These are phyloP conservation scores for Sorex araneus DNA, from an alignment of 2,113 vertebrate genomes.

Conservation along the genomic window DNA sequence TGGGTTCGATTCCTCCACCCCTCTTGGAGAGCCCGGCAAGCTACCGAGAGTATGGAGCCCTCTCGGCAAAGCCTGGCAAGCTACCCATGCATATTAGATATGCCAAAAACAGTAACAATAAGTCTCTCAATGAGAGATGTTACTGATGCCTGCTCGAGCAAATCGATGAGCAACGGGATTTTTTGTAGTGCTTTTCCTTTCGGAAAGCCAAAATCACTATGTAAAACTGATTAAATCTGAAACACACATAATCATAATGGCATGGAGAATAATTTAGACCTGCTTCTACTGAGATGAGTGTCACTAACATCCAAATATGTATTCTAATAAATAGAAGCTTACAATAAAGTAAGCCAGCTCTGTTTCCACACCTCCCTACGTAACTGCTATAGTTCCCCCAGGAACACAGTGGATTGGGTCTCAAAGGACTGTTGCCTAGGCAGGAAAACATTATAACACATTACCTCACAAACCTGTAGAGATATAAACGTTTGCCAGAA, in stretches of 20 bases:
- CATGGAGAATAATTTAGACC: conserved; percentile 25
- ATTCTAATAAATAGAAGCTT: conserved; percentile 57
- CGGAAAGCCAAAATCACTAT: conserved; percentile 34
- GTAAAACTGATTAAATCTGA: conserved; percentile 41
- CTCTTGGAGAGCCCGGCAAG: no score
- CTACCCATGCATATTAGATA: no score
- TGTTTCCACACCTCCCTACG: conserved; percentile 2
- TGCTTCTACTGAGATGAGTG: neutral
- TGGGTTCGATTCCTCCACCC: no score
- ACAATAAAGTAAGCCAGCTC: conserved; percentile 31
- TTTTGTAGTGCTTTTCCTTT: neutral
- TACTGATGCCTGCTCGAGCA: no score
- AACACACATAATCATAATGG: conserved; percentile 42
- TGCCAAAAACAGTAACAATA: no score
- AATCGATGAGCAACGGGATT: no score
- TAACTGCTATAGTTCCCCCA: conserved; percentile 15
- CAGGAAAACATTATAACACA: conserved; percentile 72
- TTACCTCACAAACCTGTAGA: conserved; percentile 73
- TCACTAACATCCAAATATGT: neutral
- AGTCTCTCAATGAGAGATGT: no score
- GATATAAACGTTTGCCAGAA: conserved; percentile 64
- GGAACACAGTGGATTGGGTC: conserved; percentile 55
- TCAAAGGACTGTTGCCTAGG: conserved; percentile 61
- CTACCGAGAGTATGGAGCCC: no score
- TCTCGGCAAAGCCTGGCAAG: no score